Conservation (phyloP, 1,140 invertebrate genomes). For the Manduca sexta region DNA sequence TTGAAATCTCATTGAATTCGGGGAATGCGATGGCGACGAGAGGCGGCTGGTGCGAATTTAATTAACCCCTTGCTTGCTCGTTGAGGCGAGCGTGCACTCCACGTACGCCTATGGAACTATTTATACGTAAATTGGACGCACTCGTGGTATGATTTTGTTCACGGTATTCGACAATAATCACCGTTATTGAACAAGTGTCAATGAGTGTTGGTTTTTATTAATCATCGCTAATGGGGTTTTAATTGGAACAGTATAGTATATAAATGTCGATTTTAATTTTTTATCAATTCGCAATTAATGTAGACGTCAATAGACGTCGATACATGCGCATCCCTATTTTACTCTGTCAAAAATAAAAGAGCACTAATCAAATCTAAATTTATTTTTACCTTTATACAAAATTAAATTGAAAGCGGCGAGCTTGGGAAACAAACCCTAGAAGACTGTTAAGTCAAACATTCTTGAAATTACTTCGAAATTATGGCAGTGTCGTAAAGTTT, state of each 20-base stretch:
- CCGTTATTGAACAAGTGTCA: not conserved
- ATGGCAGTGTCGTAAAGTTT: constrained; percentile 61
- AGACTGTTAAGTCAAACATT: constrained; percentile 57
- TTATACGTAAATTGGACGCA: constrained; percentile 21
- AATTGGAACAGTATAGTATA: no score
- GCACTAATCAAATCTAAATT: no score
- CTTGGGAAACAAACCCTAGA: constrained; percentile 42
- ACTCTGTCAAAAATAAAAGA: constrained; percentile 34
- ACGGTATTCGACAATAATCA: not conserved
- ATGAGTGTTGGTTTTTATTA: no score
- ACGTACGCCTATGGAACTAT: constrained; percentile 24
- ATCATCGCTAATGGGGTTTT: no score
- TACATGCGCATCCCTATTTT: no score
- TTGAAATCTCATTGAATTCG: constrained; percentile 71
- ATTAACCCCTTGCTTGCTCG: constrained; percentile 66
- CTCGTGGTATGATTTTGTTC: no score
- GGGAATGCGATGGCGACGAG: constrained; percentile 64
- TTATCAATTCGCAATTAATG: no score
- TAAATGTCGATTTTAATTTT: not conserved
- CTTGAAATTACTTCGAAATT: constrained; percentile 57
- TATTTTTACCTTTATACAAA: constrained; percentile 11
- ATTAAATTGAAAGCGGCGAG: constrained; percentile 43
- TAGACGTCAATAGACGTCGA: no score
- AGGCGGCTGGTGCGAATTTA: constrained; percentile 67
- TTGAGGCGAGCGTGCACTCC: constrained; percentile 41